Conservation (phyloP, 2,113 vertebrate species). For the Noturus placidus region DNA sequence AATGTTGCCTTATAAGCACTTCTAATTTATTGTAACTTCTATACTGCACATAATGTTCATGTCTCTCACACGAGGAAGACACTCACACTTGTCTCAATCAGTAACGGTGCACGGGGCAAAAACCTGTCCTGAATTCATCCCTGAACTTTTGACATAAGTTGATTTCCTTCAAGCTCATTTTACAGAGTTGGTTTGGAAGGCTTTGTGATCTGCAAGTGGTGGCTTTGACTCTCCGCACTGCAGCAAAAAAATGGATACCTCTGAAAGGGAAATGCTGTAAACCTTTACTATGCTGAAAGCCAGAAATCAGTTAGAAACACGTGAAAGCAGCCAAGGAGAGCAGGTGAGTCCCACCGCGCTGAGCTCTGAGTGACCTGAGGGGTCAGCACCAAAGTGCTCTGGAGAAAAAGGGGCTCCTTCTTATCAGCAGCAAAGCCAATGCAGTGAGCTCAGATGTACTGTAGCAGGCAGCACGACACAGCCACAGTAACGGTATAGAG, state of each 20-base stretch:
- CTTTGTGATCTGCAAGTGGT: conserved; percentile 9
- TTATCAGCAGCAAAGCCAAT: conserved; percentile 17
- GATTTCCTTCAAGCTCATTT: conserved; percentile 37
- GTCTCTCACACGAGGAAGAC: conserved; percentile 9
- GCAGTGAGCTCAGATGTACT: neutral
- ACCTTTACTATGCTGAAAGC: neutral
- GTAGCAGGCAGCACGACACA: neutral
- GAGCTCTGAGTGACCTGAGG: neutral
- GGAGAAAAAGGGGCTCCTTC: neutral
- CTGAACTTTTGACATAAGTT: conserved; percentile 38
- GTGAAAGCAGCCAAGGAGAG: neutral
- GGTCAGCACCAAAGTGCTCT: neutral
- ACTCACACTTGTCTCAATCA: conserved; percentile 28
- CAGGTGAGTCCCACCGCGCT: neutral
- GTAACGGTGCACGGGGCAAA: neutral
- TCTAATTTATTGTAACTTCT: neutral
- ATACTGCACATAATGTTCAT: neutral
- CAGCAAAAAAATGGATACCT: neutral
- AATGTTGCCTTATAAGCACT: neutral
- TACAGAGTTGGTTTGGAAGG: conserved; percentile 13
- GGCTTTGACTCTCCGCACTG: neutral
- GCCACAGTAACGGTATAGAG: neutral
- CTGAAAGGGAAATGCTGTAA: neutral
- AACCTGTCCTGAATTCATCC: conserved; percentile 23
- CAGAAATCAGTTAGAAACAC: neutral